Evolutionary conservation across 2,888 invertebrate species (phyloP), one percentile per base, ranked within the genome.

Genomic region (Parnassius smintheus): DNA sequence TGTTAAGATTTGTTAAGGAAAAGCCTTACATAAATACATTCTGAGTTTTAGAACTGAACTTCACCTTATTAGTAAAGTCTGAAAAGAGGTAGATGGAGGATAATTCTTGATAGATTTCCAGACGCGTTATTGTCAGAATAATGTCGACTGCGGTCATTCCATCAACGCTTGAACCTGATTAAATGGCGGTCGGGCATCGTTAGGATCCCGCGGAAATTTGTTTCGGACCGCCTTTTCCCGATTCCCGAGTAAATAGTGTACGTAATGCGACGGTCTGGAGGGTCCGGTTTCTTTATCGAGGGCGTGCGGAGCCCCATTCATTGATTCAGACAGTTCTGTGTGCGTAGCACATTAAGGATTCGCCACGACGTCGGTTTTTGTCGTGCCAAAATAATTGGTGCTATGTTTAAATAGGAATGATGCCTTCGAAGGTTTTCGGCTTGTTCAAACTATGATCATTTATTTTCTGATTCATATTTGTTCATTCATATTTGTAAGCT

Each of bases 141-240:
- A 73, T 72, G 73, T 72, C 68, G 74, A 72, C 67, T 73, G 78
- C 65, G 75, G 81, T 76, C 69, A 78, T 79, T 79, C 75, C 80
- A 83, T 86, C 86, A 82, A 80, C 85, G 80, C 85, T 84, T 75
- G 81, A 78, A 80, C 73, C 84, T 86, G 86, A 88, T 88, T 87
- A 86, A 86, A 88, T 82, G 83, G 73, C 84, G 81, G 81, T n/a
- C 77, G 77, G 72, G 62, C 71, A 74, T 81, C 81, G 86, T 86
- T 85, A 82, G 75, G 82, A 68, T 57, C 66, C 73, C 78, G 75
- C 79, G 79, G 78, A 79, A 78, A 80, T 81, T 81, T 80, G 80
- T 77, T 76, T 78, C 75, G 77, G 72, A 72, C 78, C 77, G 78
- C 82, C 82, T 78, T 77, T 81, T 77, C 77, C 68, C 68, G 72